Evolutionary conservation across 2,797 vertebrate species (phyloP).

Genomic region (Petrocephalus sullivani): DNA sequence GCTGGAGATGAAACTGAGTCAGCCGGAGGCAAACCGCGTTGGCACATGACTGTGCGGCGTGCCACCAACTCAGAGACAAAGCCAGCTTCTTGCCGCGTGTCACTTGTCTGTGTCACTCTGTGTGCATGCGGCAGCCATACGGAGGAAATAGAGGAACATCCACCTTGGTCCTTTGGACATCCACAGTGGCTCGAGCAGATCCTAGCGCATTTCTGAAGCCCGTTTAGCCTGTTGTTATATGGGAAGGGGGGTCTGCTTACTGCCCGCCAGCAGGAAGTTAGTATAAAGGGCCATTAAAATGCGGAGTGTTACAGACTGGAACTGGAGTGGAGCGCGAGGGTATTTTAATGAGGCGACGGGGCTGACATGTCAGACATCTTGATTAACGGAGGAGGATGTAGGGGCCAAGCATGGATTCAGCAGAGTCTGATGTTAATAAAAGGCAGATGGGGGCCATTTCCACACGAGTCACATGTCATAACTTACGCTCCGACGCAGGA

Average conservation of each 20-base stretch:
- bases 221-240: not conserved
- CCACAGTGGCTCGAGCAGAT: not conserved
- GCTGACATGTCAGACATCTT: not conserved
- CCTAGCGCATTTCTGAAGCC: not conserved
- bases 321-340: not conserved
- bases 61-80: not conserved
- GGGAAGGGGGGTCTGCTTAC: not conserved
- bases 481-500: not conserved
- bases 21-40: not conserved
- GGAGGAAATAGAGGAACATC: not conserved
- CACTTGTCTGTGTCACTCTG: not conserved
- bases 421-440: not conserved
- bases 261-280: not conserved
- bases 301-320: not conserved
- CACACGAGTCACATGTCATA: not conserved
- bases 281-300: slow-evolving; percentile 15
- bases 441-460: not conserved
- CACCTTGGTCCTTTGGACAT: not conserved
- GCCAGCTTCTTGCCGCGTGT: not conserved
- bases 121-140: not conserved
- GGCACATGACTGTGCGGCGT: not conserved
- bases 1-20: not conserved
- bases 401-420: not conserved
- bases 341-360: not conserved
- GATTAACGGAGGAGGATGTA: not conserved